phyloP scores from a whole-genome alignment of 2,113 vertebrate genomes.

The Trematomus loennbergii region DNA sequence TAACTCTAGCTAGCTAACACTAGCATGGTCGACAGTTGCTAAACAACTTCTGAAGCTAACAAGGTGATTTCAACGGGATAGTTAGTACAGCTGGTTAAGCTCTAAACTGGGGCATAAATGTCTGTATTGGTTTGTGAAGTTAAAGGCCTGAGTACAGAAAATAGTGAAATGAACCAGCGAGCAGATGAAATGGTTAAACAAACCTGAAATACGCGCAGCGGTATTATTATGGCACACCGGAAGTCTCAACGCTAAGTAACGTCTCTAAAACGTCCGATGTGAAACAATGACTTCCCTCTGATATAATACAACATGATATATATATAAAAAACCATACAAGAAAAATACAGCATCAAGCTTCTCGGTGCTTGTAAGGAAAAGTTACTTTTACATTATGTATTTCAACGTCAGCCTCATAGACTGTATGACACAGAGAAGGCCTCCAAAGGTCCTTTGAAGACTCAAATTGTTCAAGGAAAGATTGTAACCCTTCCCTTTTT shows the following conservation, averaged over 20 bases:
- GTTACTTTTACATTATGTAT: neutral
- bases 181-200: conserved; percentile 38
- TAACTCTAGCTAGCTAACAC: conserved; percentile 30
- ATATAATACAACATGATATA: neutral
- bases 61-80: neutral
- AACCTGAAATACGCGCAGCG: conserved; percentile 81
- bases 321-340: neutral
- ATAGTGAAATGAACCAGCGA: neutral
- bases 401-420: neutral
- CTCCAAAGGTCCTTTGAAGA: neutral
- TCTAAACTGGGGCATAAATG: fast-evolving
- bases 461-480: neutral
- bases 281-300: conserved; percentile 37
- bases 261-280: conserved; percentile 28
- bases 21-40: conserved; percentile 37
- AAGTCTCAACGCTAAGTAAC: conserved; percentile 36
- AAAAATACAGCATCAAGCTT: too few species aligned
- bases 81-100: fast-evolving
- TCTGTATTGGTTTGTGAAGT: neutral
- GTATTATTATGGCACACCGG: conserved; percentile 74
- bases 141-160: neutral
- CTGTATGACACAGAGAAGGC: neutral
- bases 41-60: conserved; percentile 27
- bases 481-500: neutral
- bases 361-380: too few species aligned